These are phyloP conservation scores for Eupeodes latifasciatus DNA, from an alignment of 2,888 invertebrate species.

Conservation along the genomic window DNA sequence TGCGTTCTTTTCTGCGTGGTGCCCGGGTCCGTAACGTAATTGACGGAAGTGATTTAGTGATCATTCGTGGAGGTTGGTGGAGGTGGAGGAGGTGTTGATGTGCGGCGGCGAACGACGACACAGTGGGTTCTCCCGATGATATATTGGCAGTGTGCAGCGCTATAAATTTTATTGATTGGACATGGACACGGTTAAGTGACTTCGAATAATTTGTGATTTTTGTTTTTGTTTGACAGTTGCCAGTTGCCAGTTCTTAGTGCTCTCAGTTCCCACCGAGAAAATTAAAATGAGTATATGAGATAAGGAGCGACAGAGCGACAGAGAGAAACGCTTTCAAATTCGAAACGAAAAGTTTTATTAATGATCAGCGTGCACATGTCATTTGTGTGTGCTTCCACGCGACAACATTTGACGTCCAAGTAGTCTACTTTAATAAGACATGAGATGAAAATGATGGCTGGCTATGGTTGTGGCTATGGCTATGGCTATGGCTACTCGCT, in stretches of 20 bases:
- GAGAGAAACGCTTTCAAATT: constrained; percentile 50
- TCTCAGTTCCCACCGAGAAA: neutral
- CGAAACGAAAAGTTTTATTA: constrained; percentile 60
- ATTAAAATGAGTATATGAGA: neutral
- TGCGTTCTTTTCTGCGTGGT: no score
- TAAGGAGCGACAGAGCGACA: neutral
- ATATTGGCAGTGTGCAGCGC: constrained; percentile 74
- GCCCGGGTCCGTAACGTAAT: constrained; percentile 42
- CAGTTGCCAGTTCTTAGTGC: neutral
- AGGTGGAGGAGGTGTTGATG: constrained; percentile 67
- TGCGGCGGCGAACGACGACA: constrained; percentile 56
- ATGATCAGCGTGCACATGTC: constrained; percentile 70
- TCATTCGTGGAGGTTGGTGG: constrained; percentile 36
- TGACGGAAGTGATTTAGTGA: constrained; percentile 76
- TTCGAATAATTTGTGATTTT: constrained; percentile 68
- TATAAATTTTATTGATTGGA: constrained; percentile 77
- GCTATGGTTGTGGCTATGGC: constrained; percentile 1
- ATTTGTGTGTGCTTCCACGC: constrained; percentile 62
- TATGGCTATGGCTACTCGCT: no score
- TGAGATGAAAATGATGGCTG: constrained; percentile 73
- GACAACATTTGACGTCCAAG: constrained; percentile 48
- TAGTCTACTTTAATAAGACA: constrained; percentile 68
- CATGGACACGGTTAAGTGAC: constrained; percentile 75
- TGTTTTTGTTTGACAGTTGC: neutral
- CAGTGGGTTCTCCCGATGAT: constrained; percentile 70